phyloP scores from a whole-genome alignment of 1,140 invertebrate genomes.

The Zaprionus inermis region DNA sequence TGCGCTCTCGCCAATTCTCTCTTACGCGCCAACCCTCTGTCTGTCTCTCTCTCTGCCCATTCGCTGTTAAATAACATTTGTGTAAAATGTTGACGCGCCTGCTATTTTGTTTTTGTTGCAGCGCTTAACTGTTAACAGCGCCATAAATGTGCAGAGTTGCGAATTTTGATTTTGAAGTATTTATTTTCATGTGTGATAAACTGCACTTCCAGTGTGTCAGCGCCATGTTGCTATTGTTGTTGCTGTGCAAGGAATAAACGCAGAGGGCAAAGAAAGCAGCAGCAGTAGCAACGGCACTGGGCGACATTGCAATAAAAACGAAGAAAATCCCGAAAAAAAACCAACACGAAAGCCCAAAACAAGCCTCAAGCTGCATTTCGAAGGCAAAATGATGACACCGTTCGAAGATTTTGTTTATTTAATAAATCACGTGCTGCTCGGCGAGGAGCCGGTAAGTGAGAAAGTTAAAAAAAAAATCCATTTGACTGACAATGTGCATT shows the following conservation, averaged over 20 bases:
- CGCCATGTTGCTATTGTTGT: slow-evolving; percentile 25
- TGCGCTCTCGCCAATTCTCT: background rate
- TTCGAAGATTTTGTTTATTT: slow-evolving; percentile 87
- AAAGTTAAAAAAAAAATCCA: background rate
- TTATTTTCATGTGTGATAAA: slow-evolving; percentile 25
- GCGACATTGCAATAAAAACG: background rate
- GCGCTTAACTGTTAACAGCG: background rate
- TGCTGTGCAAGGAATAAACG: slow-evolving; percentile 15
- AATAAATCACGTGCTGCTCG: slow-evolving; percentile 86
- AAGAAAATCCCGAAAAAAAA: slow-evolving; percentile 6
- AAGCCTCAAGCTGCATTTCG: slow-evolving; percentile 29
- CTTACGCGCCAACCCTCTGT: background rate
- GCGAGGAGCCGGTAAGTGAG: slow-evolving; percentile 86
- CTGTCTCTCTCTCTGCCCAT: background rate
- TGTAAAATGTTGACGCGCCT: background rate
- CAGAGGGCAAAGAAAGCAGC: background rate
- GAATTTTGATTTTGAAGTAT: slow-evolving; percentile 38
- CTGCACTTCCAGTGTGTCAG: background rate
- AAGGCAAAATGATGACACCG: slow-evolving; percentile 85
- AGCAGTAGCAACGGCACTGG: slow-evolving; percentile 14
- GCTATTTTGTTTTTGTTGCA: slow-evolving; percentile 5
- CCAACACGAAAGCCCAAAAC: slow-evolving; percentile 4
- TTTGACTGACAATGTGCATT: slow-evolving; percentile 2
- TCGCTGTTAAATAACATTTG: background rate
- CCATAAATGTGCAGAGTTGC: slow-evolving; percentile 5